Conservation (phyloP, 1,140 invertebrate genomes). For the Piezodorus guildinii region DNA sequence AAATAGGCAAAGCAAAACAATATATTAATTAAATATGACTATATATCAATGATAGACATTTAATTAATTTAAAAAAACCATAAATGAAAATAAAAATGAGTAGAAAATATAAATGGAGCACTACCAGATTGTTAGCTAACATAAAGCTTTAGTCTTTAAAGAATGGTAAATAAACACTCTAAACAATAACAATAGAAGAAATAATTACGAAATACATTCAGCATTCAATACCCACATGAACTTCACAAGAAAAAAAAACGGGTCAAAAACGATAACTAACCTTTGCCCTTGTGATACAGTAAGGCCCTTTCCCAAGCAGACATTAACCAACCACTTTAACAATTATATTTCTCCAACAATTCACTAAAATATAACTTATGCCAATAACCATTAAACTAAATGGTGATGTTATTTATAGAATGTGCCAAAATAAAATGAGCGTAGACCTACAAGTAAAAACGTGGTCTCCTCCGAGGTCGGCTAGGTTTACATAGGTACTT, state of each 20-base stretch:
- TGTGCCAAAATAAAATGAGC: slow-evolving; percentile 4
- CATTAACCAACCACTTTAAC: background rate
- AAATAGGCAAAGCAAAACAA: too few species aligned
- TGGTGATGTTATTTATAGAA: slow-evolving; percentile 13
- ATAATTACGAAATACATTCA: too few species aligned
- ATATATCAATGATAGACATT: too few species aligned
- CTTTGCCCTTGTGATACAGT: background rate
- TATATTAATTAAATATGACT: too few species aligned
- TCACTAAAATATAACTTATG: background rate
- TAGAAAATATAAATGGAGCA: too few species aligned
- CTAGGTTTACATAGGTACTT: background rate
- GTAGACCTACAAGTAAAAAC: slow-evolving; percentile 2
- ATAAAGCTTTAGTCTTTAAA: too few species aligned
- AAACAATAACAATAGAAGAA: too few species aligned
- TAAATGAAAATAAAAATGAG: too few species aligned
- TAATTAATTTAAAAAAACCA: too few species aligned
- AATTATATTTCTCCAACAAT: background rate
- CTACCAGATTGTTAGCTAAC: too few species aligned
- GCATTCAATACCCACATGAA: too few species aligned
- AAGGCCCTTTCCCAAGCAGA: background rate
- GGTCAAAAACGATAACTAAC: slow-evolving; percentile 1
- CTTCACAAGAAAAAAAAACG: background rate
- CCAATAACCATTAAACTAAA: slow-evolving; percentile 8
- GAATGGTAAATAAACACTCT: too few species aligned
- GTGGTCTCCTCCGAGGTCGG: slow-evolving; percentile 12